These are phyloP conservation scores for Embidobia sp. DNA, from an alignment of 2,888 invertebrate species.

Conservation along the genomic window DNA sequence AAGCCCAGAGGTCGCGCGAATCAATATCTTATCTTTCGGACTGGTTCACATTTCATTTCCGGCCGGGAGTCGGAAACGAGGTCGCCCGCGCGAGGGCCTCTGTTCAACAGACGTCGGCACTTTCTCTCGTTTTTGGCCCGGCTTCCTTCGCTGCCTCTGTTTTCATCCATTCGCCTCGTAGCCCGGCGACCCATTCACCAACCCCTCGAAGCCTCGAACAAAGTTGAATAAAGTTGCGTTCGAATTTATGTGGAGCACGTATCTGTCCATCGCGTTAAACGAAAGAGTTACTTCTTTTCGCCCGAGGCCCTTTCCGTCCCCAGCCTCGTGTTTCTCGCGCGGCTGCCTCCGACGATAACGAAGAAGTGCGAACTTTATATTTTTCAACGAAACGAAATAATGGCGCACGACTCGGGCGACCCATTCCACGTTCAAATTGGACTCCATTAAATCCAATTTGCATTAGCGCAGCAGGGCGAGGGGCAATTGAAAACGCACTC, in stretches of 20 bases:
- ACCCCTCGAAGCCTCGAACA: conserved; percentile 47
- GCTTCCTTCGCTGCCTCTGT: neutral
- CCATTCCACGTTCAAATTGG: conserved; percentile 33
- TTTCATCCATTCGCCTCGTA: conserved; percentile 1
- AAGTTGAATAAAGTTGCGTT: conserved; percentile 61
- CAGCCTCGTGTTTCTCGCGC: neutral
- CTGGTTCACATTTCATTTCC: conserved; percentile 64
- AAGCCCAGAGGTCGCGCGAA: conserved; percentile 34
- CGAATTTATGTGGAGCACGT: conserved; percentile 63
- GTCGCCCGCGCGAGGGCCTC: conserved; percentile 48
- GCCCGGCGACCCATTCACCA: conserved; percentile 45
- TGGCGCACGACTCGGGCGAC: too few species aligned
- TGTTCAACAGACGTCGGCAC: conserved; percentile 39
- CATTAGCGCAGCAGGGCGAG: too few species aligned
- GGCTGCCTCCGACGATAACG: conserved; percentile 26
- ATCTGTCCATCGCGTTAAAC: conserved; percentile 56
- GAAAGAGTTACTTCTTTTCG: conserved; percentile 49
- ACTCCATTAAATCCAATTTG: conserved; percentile 30
- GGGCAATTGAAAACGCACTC: conserved; percentile 17
- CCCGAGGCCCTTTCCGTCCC: conserved; percentile 18
- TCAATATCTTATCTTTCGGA: conserved; percentile 61
- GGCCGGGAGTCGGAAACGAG: conserved; percentile 49
- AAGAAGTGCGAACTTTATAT: conserved; percentile 23
- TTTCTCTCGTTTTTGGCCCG: conserved; percentile 36
- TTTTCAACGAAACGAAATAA: conserved; percentile 14